Conservation (phyloP, 2,888 invertebrate species). For the Ennomos erosarius region DNA sequence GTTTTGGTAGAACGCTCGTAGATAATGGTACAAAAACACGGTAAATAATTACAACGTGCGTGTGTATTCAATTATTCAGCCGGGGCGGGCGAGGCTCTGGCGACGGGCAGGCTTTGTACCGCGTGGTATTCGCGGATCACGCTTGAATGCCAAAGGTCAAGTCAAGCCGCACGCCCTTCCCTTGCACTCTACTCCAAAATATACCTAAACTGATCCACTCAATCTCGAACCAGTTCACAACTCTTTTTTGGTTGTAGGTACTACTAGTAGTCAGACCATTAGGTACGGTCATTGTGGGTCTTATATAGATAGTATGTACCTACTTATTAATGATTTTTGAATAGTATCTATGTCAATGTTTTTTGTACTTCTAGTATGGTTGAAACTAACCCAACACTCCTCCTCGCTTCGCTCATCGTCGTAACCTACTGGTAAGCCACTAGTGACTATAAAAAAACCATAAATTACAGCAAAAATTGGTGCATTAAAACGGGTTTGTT, state of each 20-base stretch:
- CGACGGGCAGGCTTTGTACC: constrained; percentile 46
- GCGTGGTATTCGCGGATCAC: constrained; percentile 46
- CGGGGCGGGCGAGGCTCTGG: constrained; percentile 23
- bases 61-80: constrained; percentile 57
- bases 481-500: too few relatives aligned
- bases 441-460: too few relatives aligned
- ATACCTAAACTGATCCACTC: constrained; percentile 47
- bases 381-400: too few relatives aligned
- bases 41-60: constrained; percentile 40
- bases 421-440: too few relatives aligned
- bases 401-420: too few relatives aligned
- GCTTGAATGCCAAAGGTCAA: constrained; percentile 62
- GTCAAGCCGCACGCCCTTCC: constrained; percentile 39
- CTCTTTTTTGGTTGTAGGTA: constrained; percentile 26
- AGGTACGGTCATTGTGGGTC: too few relatives aligned
- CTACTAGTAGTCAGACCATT: constrained; percentile 10
- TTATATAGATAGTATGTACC: too few relatives aligned
- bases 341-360: too few relatives aligned
- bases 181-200: constrained; percentile 53
- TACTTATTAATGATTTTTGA: too few relatives aligned
- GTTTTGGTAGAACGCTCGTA: constrained; percentile 40
- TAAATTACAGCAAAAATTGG: too few relatives aligned
- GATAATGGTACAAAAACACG: constrained; percentile 45
- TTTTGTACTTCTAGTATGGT: too few relatives aligned
- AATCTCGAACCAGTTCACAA: constrained; percentile 41